Base-by-base conservation (phyloP, 2,113 vertebrate genomes). In the Sinocyclocheilus rhinocerous region DNA sequence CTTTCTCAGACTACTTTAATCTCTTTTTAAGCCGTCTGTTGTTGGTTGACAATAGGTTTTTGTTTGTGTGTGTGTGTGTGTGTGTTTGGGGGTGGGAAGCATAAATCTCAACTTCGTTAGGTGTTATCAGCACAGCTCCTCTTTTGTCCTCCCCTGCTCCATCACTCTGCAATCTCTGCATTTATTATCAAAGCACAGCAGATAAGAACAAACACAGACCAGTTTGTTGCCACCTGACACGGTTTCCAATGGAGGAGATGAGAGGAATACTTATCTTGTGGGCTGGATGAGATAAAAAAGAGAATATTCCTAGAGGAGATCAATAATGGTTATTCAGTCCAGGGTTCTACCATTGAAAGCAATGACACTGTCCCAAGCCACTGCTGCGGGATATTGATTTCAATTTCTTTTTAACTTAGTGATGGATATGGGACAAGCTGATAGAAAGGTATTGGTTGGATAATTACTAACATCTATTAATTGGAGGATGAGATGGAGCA, bases 401-500 rank as follows among this genome's bases (percentile, higher is more conserved):
- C 92, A 95, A 95, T 95, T 93, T 95, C 94, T 94, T 94, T 94
- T 94, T 95, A 94, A 95, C 94, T 94, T 94, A 94, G 93, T 95
- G 95, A 95, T 94, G 94, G 94, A 95, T 95, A 94, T 92, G 93
- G 92, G 92, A 94, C 94, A 91, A 93, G 90, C 92, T 91, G 91
- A 90, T 86, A 94, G 89, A 93, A 91, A 90, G 89, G 89, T 90
- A 93, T 92, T 93, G 91, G 93, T 93, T 92, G 93, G 94, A 94
- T 94, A 95, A 95, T 95, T 94, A 94, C 94, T 92, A 94, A 91
- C 93, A 95, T 94, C 91, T 94, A 95, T 95, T 95, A 93, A 94
- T 94, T 93, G 92, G 91, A 92, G 91, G 91, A 92, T 93, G 92
- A 93, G 92, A 95, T 91, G 87, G 90, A 93, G 91, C 92, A 91